Conservation (phyloP, 2,888 invertebrate species). For the Tetranychus piercei region DNA sequence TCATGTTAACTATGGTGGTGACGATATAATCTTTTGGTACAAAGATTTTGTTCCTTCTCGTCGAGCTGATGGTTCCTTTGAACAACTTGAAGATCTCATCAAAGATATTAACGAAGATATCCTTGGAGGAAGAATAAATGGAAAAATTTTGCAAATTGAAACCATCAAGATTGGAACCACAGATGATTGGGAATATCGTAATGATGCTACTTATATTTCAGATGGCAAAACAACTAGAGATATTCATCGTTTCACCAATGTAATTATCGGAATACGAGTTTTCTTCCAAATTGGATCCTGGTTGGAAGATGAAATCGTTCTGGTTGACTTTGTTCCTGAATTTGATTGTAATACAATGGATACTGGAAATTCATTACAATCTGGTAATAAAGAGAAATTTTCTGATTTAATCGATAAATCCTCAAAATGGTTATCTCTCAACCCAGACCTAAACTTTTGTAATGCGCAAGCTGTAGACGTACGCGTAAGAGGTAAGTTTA, state of each 20-base stretch:
- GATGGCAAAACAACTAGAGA: slow-evolving; percentile 8
- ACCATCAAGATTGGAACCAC: slow-evolving; percentile 15
- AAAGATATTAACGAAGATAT: slow-evolving; percentile 14
- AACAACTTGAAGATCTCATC: slow-evolving; percentile 19
- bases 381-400: not conserved
- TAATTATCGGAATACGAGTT: not conserved
- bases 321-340: slow-evolving; percentile 7
- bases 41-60: slow-evolving; percentile 8
- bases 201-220: slow-evolving; percentile 10
- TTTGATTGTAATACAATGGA: not conserved
- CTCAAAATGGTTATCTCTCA: not conserved
- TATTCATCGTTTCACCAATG: not conserved
- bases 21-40: slow-evolving; percentile 5
- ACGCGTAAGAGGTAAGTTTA: not conserved
- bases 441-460: slow-evolving; percentile 10
- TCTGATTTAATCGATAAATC: not conserved
- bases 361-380: not conserved
- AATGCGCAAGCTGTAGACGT: slow-evolving; percentile 4
- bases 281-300: not conserved
- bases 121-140: slow-evolving; percentile 10
- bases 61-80: slow-evolving; percentile 8
- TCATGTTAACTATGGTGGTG: not conserved
- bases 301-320: slow-evolving; percentile 9
- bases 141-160: slow-evolving; percentile 19
- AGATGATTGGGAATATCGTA: slow-evolving; percentile 18